phyloP scores from a whole-genome alignment of 2,113 vertebrate species.

The Leucoraja erinaceus region DNA sequence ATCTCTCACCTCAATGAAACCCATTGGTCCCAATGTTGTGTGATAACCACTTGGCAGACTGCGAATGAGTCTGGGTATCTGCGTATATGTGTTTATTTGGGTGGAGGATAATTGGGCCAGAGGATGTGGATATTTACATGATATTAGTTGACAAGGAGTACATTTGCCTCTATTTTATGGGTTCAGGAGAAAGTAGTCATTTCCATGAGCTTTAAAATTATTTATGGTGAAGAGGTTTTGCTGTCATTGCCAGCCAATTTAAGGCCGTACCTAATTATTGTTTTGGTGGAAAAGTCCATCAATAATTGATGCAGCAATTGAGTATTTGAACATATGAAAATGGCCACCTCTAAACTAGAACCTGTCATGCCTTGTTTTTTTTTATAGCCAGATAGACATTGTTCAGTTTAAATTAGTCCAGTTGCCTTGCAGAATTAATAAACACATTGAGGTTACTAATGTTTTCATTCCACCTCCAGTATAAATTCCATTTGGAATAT shows the following conservation, averaged over 20 bases:
- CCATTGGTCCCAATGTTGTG: not conserved
- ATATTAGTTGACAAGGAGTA: too few relatives aligned
- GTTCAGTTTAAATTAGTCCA: slow-evolving; percentile 7
- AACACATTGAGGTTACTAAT: not conserved
- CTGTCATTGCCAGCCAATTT: not conserved
- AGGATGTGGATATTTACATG: not conserved
- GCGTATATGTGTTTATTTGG: not conserved
- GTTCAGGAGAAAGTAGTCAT: not conserved
- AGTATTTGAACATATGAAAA: not conserved
- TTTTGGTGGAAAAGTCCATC: not conserved
- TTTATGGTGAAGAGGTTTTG: not conserved
- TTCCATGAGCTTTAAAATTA: not conserved
- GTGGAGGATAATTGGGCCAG: not conserved
- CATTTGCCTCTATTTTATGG: not conserved
- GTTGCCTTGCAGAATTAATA: not conserved
- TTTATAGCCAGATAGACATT: not conserved
- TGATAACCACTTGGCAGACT: too few relatives aligned
- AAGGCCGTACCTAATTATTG: not conserved
- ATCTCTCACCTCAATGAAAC: not conserved
- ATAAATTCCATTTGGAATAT: too few relatives aligned
- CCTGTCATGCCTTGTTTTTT: not conserved
- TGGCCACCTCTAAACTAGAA: not conserved
- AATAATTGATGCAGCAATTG: not conserved
- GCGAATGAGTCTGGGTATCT: not conserved
- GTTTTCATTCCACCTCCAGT: too few relatives aligned